Conservation (phyloP, 2,888 invertebrate species). For the Scaptomyza tumidula region DNA sequence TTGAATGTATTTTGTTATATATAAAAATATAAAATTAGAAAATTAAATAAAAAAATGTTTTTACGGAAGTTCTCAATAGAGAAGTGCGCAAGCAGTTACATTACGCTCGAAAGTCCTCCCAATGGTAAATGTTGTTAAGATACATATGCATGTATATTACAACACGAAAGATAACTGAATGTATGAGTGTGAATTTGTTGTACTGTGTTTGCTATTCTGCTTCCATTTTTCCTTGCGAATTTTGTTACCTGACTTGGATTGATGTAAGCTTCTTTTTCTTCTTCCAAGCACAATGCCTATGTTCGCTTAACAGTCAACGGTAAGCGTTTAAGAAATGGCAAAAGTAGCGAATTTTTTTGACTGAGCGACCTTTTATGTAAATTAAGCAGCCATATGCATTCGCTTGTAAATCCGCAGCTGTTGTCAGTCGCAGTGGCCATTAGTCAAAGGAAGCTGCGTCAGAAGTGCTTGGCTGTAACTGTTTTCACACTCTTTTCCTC, state of each 20-base stretch:
- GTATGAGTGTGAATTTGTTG: no score
- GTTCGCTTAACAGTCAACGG: slow-evolving; percentile 10
- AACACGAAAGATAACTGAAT: no score
- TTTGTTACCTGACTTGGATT: slow-evolving; percentile 17
- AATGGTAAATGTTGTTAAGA: no score
- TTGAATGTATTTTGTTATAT: no score
- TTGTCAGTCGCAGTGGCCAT: slow-evolving; percentile 78
- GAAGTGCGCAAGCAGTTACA: no score
- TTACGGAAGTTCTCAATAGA: no score
- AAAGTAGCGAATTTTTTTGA: slow-evolving; percentile 51
- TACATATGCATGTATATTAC: no score
- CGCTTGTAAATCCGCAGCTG: slow-evolving; percentile 75
- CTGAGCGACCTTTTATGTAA: slow-evolving; percentile 74
- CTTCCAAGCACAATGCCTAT: slow-evolving; percentile 1
- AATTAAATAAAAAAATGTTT: no score
- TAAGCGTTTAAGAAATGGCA: slow-evolving; percentile 51
- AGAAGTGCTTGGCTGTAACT: slow-evolving; percentile 47
- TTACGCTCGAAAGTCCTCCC: no score
- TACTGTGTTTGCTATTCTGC: no score
- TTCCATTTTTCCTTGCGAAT: neutral
- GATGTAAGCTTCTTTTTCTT: slow-evolving; percentile 12
- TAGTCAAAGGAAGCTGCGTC: slow-evolving; percentile 60
- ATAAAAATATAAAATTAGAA: no score
- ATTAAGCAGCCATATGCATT: slow-evolving; percentile 69
- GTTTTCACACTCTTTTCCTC: slow-evolving; percentile 8